Conservation (phyloP, 2,797 vertebrate species). For the Xiphophorus birchmanni region DNA sequence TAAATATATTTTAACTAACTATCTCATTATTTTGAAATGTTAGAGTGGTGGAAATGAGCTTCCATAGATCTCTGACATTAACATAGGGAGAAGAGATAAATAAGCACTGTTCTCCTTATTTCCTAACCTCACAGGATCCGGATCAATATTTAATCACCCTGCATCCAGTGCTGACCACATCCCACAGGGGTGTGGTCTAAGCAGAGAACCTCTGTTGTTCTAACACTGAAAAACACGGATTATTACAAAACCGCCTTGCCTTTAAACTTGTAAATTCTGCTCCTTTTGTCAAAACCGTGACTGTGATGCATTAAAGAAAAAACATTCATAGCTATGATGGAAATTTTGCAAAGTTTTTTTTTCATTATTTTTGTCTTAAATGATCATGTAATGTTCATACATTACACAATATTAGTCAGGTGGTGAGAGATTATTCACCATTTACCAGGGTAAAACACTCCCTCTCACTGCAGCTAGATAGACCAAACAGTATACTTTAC, state of each 20-base stretch:
- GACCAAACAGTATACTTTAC: background rate
- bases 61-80: constrained; percentile 11
- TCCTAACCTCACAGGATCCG: background rate
- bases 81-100: constrained; percentile 33
- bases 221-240: background rate
- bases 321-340: background rate
- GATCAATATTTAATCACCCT: constrained; percentile 67
- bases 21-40: too few relatives aligned
- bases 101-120: background rate
- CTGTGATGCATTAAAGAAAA: background rate
- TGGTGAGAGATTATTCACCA: background rate
- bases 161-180: constrained; percentile 22
- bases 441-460: background rate
- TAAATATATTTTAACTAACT: too few relatives aligned
- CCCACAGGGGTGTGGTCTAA: constrained; percentile 4
- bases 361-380: background rate
- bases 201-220: background rate
- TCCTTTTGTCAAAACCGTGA: background rate
- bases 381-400: too few relatives aligned
- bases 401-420: background rate
- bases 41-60: too few relatives aligned
- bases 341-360: background rate
- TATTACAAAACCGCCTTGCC: background rate
- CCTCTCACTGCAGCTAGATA: background rate
- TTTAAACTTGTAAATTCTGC: background rate